Evolutionary conservation across 2,888 invertebrate genomes (phyloP), one percentile per base, ranked within the genome.

Genomic region (Periphyllus acericola): DNA sequence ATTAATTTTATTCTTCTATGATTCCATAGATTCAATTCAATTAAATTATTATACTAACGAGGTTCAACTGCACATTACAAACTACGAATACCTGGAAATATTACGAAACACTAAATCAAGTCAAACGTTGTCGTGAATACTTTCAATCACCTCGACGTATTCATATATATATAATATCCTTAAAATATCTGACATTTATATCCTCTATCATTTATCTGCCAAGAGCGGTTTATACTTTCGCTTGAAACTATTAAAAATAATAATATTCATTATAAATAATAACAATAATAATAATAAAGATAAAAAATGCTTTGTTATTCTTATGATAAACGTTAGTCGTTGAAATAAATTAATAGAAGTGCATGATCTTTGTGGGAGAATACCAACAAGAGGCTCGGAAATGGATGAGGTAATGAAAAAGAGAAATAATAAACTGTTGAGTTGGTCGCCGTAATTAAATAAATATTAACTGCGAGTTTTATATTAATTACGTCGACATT

Each of bases 391-490:
- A 79, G 68, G 52, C 34, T 52, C 6, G 32, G 25, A 36, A 79
- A 34, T 52, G 17, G 11, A 78, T 19, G 52, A 68, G 78, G 78
- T 79, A 78, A 85, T 79, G 71, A 78, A 84, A 75, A 85, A 55
- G 52, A 78, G 34, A 85, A 85, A 78, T 79, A 71, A 79, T 85
- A 79, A 85, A 79, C 78, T 79, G 85, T 85, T 79, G 78, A 85
- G 83, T 83, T 21, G 68, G 85, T 36, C 11, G n/a, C 36, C 52
- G 78, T 79, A 85, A 78, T 85, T 85, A 85, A 85, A 85, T 85
- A 85, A 78, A 85, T 78, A 85, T 85, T 71, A 85, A 85, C 85
- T 55, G 52, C 19, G 78, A 52, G 66, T 85, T 71, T 78, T 78
- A 78, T 79, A 85, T 85, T 85, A 85, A 85, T 85, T 85, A 79